phyloP scores from a whole-genome alignment of 2,797 vertebrate genomes.

The Pseudochirops cupreus region DNA sequence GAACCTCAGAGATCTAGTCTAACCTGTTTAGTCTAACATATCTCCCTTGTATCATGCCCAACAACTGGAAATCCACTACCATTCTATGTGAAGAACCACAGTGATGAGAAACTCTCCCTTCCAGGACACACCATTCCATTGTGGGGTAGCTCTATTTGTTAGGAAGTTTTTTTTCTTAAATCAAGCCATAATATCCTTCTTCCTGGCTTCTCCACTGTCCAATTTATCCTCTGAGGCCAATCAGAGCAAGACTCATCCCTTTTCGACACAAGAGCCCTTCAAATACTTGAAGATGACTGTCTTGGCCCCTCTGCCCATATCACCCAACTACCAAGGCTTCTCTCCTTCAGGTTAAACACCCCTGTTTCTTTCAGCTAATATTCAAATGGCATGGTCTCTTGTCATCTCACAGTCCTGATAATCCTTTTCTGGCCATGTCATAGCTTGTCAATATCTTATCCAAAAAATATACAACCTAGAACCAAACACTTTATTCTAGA shows the following conservation, averaged over 20 bases:
- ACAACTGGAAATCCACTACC: background rate
- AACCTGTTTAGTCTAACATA: background rate
- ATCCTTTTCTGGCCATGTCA: background rate
- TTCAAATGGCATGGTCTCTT: background rate
- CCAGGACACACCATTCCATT: background rate
- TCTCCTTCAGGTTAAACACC: background rate
- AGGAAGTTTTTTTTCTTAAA: background rate
- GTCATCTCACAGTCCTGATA: background rate
- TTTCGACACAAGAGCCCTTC: background rate
- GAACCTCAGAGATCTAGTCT: background rate
- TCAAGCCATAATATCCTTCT: background rate
- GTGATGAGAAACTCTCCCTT: background rate
- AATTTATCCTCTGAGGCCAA: background rate
- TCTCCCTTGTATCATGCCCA: background rate
- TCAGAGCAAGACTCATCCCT: background rate
- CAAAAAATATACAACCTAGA: background rate
- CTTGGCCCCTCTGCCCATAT: background rate
- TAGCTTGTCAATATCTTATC: background rate
- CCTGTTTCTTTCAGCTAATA: background rate
- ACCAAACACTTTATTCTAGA: background rate
- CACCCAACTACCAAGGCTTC: background rate
- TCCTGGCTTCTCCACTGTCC: background rate
- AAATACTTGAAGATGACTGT: background rate
- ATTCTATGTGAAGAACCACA: background rate
- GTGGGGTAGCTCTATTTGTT: background rate